phyloP scores from a whole-genome alignment of 30 jellyfish, hydroid and myxozoan genomes.

The Clytia hemisphaerica region DNA sequence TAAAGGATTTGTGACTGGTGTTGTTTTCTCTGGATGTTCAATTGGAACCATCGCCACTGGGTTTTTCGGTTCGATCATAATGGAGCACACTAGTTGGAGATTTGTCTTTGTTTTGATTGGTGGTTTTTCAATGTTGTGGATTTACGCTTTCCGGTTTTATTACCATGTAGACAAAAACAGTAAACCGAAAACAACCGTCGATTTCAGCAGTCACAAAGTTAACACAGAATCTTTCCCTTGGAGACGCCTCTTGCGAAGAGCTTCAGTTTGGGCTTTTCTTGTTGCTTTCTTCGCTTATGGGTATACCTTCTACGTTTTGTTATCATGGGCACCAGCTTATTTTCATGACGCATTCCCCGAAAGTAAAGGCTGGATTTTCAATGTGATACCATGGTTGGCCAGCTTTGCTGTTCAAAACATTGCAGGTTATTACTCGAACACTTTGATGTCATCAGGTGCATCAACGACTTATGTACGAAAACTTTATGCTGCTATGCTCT shows the following conservation, averaged over 20 bases:
- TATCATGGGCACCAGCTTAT: constrained; percentile 91
- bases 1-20: constrained; percentile 61
- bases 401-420: constrained; percentile 46
- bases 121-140: constrained; percentile 44
- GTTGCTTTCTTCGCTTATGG: constrained; percentile 66
- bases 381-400: constrained; percentile 83
- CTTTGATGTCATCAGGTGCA: constrained; percentile 37
- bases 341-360: constrained; percentile 90
- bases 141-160: too few relatives aligned
- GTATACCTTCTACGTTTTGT: constrained; percentile 63
- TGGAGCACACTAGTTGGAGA: constrained; percentile 75
- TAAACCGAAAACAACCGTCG: too few relatives aligned
- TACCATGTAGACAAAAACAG: too few relatives aligned
- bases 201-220: too few relatives aligned
- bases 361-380: constrained; percentile 96
- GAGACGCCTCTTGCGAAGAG: constrained; percentile 33
- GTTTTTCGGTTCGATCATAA: constrained; percentile 68
- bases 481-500: constrained; percentile 54
- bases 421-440: constrained; percentile 58
- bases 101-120: constrained; percentile 64
- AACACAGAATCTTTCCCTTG: constrained; percentile 64
- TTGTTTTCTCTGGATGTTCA: constrained; percentile 70
- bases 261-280: constrained; percentile 78
- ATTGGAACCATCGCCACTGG: constrained; percentile 90
- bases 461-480: constrained; percentile 82